A percentile compares a stretch with the other conserved stretches of the same genome.
Conservation (phyloP, 2,888 invertebrate genomes). For the Sclerodermus sp. region DNA sequence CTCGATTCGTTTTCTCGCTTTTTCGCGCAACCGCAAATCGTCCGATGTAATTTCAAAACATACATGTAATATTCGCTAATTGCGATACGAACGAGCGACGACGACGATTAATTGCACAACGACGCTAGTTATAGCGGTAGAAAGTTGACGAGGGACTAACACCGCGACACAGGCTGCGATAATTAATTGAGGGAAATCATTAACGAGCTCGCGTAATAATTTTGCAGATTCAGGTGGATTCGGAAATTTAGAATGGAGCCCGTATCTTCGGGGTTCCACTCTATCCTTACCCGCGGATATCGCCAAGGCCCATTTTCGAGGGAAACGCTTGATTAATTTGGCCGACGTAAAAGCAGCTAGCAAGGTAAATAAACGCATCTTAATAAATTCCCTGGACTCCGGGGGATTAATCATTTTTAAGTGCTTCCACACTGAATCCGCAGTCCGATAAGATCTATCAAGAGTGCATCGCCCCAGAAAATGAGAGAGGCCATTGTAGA, state of each 20-base stretch:
- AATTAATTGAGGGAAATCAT: no score
- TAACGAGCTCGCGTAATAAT: no score
- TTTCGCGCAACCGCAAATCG: no score
- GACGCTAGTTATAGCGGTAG: no score
- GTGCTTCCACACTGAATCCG: conserved; percentile 54
- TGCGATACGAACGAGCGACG: no score
- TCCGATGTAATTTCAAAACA: no score
- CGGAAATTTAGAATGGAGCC: conserved; percentile 12
- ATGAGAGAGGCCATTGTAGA: conserved; percentile 69
- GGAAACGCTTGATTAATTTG: conserved; percentile 12
- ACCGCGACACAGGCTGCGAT: no score
- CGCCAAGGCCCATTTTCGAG: conserved; percentile 1
- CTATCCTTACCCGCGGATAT: not conserved
- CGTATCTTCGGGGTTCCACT: conserved; percentile 6
- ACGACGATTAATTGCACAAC: no score
- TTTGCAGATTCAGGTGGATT: no score
- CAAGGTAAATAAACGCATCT: conserved; percentile 1
- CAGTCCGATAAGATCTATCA: conserved; percentile 63
- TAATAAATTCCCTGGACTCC: not conserved
- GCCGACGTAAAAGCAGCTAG: not conserved
- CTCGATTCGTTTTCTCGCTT: no score
- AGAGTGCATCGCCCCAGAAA: conserved; percentile 63
- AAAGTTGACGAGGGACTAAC: no score
- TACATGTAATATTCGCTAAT: no score
- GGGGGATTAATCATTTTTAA: not conserved